phyloP scores from a whole-genome alignment of 2,888 invertebrate genomes.

The Leptopilina drosophilae region DNA sequence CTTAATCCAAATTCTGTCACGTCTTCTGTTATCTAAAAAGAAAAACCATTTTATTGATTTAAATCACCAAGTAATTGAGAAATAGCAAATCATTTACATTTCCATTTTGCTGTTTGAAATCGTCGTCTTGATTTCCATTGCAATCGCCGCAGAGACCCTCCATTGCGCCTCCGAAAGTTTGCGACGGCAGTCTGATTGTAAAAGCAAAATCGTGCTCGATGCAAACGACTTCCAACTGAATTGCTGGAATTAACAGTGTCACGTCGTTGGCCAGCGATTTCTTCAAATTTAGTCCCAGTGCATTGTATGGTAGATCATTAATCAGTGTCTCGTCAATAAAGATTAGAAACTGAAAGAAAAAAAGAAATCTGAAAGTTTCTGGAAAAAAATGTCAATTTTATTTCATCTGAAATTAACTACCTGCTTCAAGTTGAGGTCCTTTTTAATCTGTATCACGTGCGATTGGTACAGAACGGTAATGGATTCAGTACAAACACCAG shows the following conservation, averaged over 20 bases:
- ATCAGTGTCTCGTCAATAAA: constrained; percentile 78
- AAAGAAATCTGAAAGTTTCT: background rate
- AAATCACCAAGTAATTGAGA: no score
- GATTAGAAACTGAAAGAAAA: constrained; percentile 76
- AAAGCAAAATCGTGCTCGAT: constrained; percentile 74
- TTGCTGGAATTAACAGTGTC: constrained; percentile 81
- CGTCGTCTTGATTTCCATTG: constrained; percentile 80
- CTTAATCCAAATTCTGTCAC: constrained; percentile 79
- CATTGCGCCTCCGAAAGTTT: constrained; percentile 83
- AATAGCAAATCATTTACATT: constrained; percentile 59
- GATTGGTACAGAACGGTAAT: constrained; percentile 84
- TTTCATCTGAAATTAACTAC: constrained; percentile 45
- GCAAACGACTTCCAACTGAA: constrained; percentile 84
- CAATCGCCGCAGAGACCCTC: constrained; percentile 91
- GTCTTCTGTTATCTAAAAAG: constrained; percentile 78
- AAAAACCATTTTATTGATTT: background rate
- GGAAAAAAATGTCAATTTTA: background rate
- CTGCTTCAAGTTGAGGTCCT: constrained; percentile 45
- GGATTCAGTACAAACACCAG: constrained; percentile 83
- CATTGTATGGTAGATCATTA: constrained; percentile 79
- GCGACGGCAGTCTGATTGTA: constrained; percentile 84
- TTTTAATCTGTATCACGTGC: constrained; percentile 79
- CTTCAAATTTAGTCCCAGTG: constrained; percentile 82
- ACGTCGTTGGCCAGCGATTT: constrained; percentile 82
- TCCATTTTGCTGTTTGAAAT: constrained; percentile 79